A percentile compares a stretch with the other conserved stretches of the same genome.
These are phyloP conservation scores for Rhagonycha fulva DNA, from an alignment of 2,888 invertebrate species.

Conservation along the genomic window DNA sequence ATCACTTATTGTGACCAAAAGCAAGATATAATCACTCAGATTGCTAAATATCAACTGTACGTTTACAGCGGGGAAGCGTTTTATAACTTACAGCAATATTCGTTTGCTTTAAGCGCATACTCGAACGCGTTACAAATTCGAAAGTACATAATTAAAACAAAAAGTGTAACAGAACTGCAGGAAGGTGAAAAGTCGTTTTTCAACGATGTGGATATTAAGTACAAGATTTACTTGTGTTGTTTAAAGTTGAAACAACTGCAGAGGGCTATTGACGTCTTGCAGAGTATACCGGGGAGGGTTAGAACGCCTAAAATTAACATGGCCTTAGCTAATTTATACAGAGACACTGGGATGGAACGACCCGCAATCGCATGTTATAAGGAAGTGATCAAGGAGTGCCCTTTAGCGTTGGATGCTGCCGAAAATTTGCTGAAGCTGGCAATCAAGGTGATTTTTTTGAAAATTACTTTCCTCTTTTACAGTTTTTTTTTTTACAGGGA, in stretches of 20 bases:
- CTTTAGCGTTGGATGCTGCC: slow-evolving; percentile 76
- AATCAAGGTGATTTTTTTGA: slow-evolving; percentile 46
- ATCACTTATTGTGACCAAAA: slow-evolving; percentile 69
- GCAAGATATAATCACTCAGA: slow-evolving; percentile 62
- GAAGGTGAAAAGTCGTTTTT: slow-evolving; percentile 59
- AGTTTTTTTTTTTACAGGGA: slow-evolving; percentile 59
- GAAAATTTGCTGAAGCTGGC: slow-evolving; percentile 73
- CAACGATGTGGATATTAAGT: slow-evolving; percentile 72
- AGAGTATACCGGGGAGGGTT: slow-evolving; percentile 65
- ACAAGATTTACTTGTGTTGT: slow-evolving; percentile 71
- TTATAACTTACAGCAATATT: slow-evolving; percentile 67
- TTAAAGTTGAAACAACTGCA: slow-evolving; percentile 66
- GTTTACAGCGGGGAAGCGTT: slow-evolving; percentile 74
- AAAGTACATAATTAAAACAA: slow-evolving; percentile 64
- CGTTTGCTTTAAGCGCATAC: slow-evolving; percentile 70
- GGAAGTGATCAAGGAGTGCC: slow-evolving; percentile 73
- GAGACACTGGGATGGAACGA: slow-evolving; percentile 69
- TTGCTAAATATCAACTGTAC: slow-evolving; percentile 69
- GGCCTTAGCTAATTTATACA: slow-evolving; percentile 74
- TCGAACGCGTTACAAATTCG: slow-evolving; percentile 67
- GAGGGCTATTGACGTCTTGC: slow-evolving; percentile 63
- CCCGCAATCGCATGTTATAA: slow-evolving; percentile 77
- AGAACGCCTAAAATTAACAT: slow-evolving; percentile 76
- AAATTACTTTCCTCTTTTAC: background rate
- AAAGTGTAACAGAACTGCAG: slow-evolving; percentile 53